A percentile compares a stretch with the other conserved stretches of the same genome.
These are phyloP conservation scores for Pseudotriccus pelzelni DNA, from an alignment of 2,797 vertebrate species.

Conservation along the genomic window DNA sequence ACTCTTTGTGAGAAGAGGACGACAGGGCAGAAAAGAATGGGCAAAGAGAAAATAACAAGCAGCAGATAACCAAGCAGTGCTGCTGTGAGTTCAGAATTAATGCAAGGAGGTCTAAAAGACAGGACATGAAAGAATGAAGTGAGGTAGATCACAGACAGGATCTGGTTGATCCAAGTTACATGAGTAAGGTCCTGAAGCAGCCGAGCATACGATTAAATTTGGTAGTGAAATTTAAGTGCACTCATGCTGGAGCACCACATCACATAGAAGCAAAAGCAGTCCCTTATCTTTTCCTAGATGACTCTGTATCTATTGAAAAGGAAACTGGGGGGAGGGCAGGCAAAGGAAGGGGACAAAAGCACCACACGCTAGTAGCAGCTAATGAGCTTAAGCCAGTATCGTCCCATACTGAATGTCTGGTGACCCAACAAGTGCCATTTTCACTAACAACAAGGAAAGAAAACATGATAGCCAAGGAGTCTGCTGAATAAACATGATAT, in stretches of 20 bases:
- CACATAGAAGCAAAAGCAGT: neutral
- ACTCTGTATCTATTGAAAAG: neutral
- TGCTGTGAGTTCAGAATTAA: neutral
- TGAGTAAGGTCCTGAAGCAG: neutral
- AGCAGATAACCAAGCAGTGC: neutral
- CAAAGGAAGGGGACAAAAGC: neutral
- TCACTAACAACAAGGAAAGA: neutral
- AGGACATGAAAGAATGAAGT: neutral
- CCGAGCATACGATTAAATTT: neutral
- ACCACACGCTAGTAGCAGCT: neutral
- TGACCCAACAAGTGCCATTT: slow-evolving; percentile 31
- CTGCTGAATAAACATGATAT: slow-evolving; percentile 1
- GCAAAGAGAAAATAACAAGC: neutral
- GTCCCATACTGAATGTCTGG: neutral
- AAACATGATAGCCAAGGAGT: neutral
- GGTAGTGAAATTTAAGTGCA: neutral
- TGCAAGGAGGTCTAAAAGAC: neutral
- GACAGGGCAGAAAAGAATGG: neutral
- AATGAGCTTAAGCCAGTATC: slow-evolving; percentile 14
- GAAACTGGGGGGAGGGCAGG: neutral
- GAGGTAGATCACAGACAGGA: neutral
- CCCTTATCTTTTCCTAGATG: slow-evolving; percentile 18
- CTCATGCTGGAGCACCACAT: neutral
- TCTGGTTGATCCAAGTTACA: neutral
- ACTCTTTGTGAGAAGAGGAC: neutral